Percentiles rank a stretch among this genome's conserved stretches.
Conservation (phyloP, 2,797 vertebrate genomes). For the Silurus lanzhouensis region DNA sequence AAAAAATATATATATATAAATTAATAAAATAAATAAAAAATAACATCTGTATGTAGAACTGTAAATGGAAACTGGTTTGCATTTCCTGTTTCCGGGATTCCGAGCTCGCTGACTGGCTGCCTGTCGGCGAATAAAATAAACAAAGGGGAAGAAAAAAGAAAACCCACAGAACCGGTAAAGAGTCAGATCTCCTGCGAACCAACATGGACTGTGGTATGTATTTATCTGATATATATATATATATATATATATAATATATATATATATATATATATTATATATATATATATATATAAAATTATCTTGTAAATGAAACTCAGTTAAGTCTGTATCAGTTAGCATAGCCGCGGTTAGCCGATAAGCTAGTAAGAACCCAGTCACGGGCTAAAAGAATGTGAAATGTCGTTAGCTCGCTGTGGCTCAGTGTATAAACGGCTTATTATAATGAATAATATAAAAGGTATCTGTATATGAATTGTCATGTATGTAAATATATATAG, state of each 20-base stretch:
- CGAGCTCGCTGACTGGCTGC: conserved; percentile 50
- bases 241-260: too few relatives aligned
- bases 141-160: conserved; percentile 64
- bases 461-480: background rate
- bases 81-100: conserved; percentile 58
- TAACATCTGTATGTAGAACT: background rate
- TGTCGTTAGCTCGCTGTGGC: background rate
- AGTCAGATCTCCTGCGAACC: conserved; percentile 40
- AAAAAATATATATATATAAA: too few relatives aligned
- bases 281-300: background rate
- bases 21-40: too few relatives aligned
- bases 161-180: conserved; percentile 55
- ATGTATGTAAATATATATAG: background rate
- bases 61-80: background rate
- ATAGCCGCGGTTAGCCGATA: background rate
- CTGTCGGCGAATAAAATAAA: conserved; percentile 71
- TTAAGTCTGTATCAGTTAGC: conserved; percentile 6
- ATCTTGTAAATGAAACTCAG: background rate
- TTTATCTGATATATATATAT: too few relatives aligned
- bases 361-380: background rate
- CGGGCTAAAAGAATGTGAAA: background rate
- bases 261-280: too few relatives aligned
- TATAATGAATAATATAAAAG: background rate
- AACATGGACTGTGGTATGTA: conserved; percentile 76
- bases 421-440: background rate